These are phyloP conservation scores for Ennomos fuscantarius DNA, from an alignment of 2,888 invertebrate genomes.

Conservation along the genomic window DNA sequence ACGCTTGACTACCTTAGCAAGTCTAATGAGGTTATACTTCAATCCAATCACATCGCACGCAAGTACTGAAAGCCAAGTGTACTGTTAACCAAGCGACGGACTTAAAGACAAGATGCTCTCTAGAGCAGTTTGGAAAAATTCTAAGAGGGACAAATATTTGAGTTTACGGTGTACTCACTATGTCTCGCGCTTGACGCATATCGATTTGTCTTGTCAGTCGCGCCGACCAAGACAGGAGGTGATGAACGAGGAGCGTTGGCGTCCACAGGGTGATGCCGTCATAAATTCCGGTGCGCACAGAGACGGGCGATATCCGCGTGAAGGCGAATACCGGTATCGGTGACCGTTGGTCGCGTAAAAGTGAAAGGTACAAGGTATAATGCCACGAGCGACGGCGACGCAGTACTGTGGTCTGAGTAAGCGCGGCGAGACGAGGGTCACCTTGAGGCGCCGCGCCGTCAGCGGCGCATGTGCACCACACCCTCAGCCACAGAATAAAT, in stretches of 20 bases:
- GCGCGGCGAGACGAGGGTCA: conserved; percentile 67
- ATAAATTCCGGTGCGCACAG: conserved; percentile 69
- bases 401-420: conserved; percentile 52
- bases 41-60: too few species aligned
- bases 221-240: conserved; percentile 77
- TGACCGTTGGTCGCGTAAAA: conserved; percentile 56
- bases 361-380: conserved; percentile 74
- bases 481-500: conserved; percentile 59
- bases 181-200: conserved; percentile 82
- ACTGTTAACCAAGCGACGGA: not conserved
- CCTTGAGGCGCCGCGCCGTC: conserved; percentile 70
- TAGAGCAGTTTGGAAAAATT: conserved; percentile 47
- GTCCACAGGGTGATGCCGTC: conserved; percentile 81
- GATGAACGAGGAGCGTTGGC: conserved; percentile 81
- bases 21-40: not conserved
- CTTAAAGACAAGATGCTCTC: not conserved
- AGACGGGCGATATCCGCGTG: conserved; percentile 68
- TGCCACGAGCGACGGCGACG: conserved; percentile 50
- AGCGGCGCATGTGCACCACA: conserved; percentile 83
- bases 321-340: conserved; percentile 67
- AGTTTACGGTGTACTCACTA: conserved; percentile 68
- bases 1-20: not conserved
- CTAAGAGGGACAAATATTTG: conserved; percentile 61
- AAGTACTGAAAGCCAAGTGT: not conserved
- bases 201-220: conserved; percentile 82